phyloP scores from a whole-genome alignment of 2,888 invertebrate genomes.

The Malthinus seriepunctatus region DNA sequence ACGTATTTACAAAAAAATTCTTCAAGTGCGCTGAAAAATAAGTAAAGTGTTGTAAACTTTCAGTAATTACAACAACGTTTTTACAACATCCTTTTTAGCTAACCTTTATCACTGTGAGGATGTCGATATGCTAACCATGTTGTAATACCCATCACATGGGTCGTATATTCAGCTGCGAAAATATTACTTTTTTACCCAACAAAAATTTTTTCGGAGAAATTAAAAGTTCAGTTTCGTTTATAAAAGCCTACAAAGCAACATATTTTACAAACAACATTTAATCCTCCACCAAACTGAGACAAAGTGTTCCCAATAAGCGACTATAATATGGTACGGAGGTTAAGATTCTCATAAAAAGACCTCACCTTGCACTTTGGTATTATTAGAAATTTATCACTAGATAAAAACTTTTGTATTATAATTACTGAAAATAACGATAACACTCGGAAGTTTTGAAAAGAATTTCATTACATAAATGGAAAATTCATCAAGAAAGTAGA shows the following conservation, averaged over 20 bases:
- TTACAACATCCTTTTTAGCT: slow-evolving; percentile 37
- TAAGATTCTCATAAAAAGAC: no score
- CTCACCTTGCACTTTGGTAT: no score
- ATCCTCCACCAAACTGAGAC: neutral
- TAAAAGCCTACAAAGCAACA: neutral
- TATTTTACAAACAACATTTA: neutral
- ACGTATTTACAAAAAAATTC: slow-evolving; percentile 14
- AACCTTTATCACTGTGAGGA: slow-evolving; percentile 58
- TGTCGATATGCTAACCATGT: slow-evolving; percentile 60
- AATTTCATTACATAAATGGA: no score
- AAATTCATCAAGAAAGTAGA: no score
- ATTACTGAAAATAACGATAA: no score
- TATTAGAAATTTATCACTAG: no score
- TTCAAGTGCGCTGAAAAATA: slow-evolving; percentile 19
- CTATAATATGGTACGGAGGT: no score
- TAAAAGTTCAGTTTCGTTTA: neutral
- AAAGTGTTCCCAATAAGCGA: neutral
- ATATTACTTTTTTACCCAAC: slow-evolving; percentile 41
- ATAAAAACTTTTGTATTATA: no score
- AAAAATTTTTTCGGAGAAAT: slow-evolving; percentile 6
- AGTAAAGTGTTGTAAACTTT: slow-evolving; percentile 13
- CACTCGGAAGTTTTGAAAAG: no score
- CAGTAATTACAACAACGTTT: slow-evolving; percentile 13
- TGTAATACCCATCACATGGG: slow-evolving; percentile 58
- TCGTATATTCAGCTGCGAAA: slow-evolving; percentile 49